A percentile compares a stretch with the other conserved stretches of the same genome.
Evolutionary conservation across 2,797 vertebrate genomes (phyloP).

Genomic region (Decapterus maruadsi): DNA sequence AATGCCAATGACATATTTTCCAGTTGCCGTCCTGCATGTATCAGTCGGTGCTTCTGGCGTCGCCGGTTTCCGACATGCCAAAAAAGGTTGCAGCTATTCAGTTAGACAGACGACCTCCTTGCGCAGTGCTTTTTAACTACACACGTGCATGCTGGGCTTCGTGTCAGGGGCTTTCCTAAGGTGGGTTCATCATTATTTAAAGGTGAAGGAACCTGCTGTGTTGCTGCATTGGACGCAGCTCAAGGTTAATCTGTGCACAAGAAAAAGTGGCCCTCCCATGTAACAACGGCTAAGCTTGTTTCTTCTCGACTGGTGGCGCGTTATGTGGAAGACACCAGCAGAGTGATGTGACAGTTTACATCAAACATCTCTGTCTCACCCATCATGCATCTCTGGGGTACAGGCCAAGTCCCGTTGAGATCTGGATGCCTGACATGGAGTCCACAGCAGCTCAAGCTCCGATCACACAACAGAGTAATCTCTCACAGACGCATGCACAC

Average conservation of each 20-base stretch:
- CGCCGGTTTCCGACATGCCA: conserved; percentile 15
- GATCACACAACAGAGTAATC: conserved; percentile 57
- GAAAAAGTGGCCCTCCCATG: not conserved
- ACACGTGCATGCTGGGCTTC: conserved; percentile 53
- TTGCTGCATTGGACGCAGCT: conserved; percentile 36
- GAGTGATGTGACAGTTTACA: conserved; percentile 75
- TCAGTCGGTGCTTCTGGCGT: conserved; percentile 24
- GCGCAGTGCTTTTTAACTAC: conserved; percentile 56
- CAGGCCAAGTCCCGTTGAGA: conserved; percentile 72
- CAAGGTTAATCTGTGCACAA: conserved; percentile 71
- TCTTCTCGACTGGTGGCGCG: conserved; percentile 43
- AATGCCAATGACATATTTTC: conserved; percentile 62
- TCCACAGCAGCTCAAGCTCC: conserved; percentile 52
- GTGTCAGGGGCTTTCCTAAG: conserved; percentile 40
- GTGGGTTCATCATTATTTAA: conserved; percentile 61
- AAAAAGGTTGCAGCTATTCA: conserved; percentile 46
- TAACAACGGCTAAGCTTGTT: conserved; percentile 26
- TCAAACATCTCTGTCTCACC: conserved; percentile 76
- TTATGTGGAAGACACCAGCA: conserved; percentile 58
- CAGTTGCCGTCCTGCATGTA: conserved; percentile 33
- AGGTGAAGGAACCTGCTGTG: conserved; percentile 48
- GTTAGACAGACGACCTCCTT: conserved; percentile 39
- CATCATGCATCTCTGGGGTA: conserved; percentile 70
- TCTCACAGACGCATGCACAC: conserved; percentile 47
- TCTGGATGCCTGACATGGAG: conserved; percentile 64